Evolutionary conservation across 2,113 vertebrate genomes (phyloP), one percentile per base, ranked within the genome.

Genomic region (Xyrauchen texanus): DNA sequence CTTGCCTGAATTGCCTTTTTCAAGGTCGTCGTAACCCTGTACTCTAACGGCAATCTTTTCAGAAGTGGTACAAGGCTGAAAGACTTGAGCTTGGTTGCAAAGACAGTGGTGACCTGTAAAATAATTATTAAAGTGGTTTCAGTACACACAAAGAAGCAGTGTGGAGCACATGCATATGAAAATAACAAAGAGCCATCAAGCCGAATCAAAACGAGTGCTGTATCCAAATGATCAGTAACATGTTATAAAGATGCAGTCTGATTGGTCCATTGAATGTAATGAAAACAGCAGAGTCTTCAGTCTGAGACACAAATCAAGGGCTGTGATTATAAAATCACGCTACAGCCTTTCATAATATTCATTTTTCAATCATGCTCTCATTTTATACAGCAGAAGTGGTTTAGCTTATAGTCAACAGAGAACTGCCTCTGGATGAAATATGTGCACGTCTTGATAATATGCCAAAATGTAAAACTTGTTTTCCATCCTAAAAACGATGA

Each of bases 41-140:
- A 88, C 82, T 94, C 90, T 79, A 85, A 88, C 69, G 96, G 95
- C 84, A 98, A 91, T 85, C 51, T 91, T 91, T 93, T 89, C 81
- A 94, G 73, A 68, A 90, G 88, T 11, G 96, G 96, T 66, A 97
- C 73, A 63, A 98, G 96, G 4, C 93, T 95, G 90, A 97, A 96
- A 63, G 83, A 82, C 85, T 92, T 13, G 72, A 93, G 87, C 84
- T 91, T 91, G 10, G 88, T 82, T 86, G 88, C 71, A 44, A 69
- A 83, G 62, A 85, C 85, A 64, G 76, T 5, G n/a, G 82, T 81
- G 77, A 87, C 86, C 93, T 94, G 81, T 53, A 72, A 75, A 62
- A 76, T 8, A 82, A 13, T 66, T 3, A 42, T 51, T 52, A 52
- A 62, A 61, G 16, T 42, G 16, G 63, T 63, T 63, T 9, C 15